Evolutionary conservation across 2,797 vertebrate genomes (phyloP).

Genomic region (Oreortyx pictus): DNA sequence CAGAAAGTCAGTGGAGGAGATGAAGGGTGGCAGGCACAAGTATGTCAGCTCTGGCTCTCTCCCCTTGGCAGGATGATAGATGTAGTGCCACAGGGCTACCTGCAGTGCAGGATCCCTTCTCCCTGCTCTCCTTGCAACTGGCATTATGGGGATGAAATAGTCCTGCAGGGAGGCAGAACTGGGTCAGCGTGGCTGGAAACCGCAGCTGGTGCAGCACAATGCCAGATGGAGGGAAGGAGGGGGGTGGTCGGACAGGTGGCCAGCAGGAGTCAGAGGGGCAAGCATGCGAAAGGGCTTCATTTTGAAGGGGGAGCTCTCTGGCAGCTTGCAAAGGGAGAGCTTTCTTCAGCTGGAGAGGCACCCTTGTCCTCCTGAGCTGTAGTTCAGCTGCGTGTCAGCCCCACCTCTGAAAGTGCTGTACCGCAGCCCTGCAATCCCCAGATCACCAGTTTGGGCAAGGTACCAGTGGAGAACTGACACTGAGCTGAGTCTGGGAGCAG

Average conservation of each 20-base stretch:
- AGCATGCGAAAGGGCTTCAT: background rate
- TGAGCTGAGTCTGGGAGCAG: background rate
- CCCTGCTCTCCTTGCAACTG: background rate
- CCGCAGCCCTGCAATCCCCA: background rate
- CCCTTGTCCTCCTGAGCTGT: background rate
- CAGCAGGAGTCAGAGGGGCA: background rate
- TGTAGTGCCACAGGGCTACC: background rate
- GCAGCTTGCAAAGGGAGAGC: background rate
- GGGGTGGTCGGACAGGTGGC: background rate
- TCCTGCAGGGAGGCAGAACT: constrained; percentile 59
- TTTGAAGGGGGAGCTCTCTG: background rate
- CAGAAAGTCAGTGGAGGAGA: background rate
- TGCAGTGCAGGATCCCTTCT: background rate
- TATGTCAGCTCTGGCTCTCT: background rate
- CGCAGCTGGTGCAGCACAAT: constrained; percentile 46
- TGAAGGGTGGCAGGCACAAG: background rate
- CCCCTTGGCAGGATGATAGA: background rate
- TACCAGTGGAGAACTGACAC: no score
- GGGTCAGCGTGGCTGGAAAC: constrained; percentile 68
- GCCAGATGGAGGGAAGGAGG: background rate
- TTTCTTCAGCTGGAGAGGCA: background rate
- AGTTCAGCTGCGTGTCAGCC: background rate
- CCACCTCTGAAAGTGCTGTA: background rate
- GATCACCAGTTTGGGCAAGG: background rate
- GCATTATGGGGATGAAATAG: background rate